These are phyloP conservation scores for Trachymyrmex cornetzi DNA, from an alignment of 1,140 invertebrate species.

Conservation along the genomic window DNA sequence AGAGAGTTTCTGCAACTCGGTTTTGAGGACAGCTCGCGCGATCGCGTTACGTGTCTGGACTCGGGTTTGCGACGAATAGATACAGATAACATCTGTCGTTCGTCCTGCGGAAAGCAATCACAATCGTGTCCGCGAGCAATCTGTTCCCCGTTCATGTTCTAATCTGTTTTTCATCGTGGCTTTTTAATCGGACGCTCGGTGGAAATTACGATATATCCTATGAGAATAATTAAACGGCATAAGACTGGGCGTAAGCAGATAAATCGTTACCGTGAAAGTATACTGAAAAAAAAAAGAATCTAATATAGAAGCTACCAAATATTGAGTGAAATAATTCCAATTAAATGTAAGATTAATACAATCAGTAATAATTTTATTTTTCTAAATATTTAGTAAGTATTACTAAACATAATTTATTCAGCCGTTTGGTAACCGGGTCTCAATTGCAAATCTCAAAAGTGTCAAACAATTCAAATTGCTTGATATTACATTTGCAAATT, in stretches of 20 bases:
- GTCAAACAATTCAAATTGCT: too few relatives aligned
- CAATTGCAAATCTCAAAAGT: too few relatives aligned
- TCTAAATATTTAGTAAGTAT: too few relatives aligned
- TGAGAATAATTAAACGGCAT: slow-evolving; percentile 4
- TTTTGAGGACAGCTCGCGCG: slow-evolving; percentile 44
- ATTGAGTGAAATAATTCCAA: too few relatives aligned
- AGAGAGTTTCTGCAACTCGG: slow-evolving; percentile 57
- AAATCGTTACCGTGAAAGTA: background rate
- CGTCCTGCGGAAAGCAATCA: slow-evolving; percentile 53
- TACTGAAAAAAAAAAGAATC: too few relatives aligned
- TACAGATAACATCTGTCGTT: slow-evolving; percentile 55
- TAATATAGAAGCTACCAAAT: too few relatives aligned
- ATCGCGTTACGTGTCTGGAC: slow-evolving; percentile 45
- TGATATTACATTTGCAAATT: too few relatives aligned
- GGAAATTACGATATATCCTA: background rate
- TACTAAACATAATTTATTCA: too few relatives aligned
- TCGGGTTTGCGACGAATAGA: slow-evolving; percentile 54
- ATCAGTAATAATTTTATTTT: too few relatives aligned
- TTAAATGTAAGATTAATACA: too few relatives aligned
- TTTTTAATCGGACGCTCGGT: slow-evolving; percentile 15
- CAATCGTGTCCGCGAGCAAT: slow-evolving; percentile 45
- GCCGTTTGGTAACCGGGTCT: too few relatives aligned
- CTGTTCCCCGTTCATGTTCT: slow-evolving; percentile 22
- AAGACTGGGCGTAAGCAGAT: background rate
- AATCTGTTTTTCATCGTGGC: slow-evolving; percentile 32